Evolutionary conservation across 2,113 vertebrate genomes (phyloP).

Genomic region (Rhea americana): DNA sequence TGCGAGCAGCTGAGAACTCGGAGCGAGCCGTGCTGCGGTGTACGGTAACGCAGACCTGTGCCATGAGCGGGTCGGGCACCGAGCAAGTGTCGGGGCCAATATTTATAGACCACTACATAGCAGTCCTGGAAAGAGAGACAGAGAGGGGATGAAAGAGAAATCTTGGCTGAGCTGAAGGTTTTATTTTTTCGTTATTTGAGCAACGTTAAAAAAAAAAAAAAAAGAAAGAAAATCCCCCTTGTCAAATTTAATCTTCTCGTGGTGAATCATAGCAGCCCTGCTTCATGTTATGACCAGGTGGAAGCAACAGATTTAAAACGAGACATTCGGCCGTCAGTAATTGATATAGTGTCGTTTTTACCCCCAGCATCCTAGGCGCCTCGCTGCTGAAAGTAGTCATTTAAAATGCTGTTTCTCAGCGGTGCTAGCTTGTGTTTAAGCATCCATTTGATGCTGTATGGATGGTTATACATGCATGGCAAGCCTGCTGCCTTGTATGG

Average conservation of each 20-base stretch:
- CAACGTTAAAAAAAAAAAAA: neutral
- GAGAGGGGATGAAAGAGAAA: slow-evolving; percentile 18
- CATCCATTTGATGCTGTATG: neutral
- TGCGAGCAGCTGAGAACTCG: slow-evolving; percentile 81
- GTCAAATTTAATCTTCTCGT: slow-evolving; percentile 56
- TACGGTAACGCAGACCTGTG: slow-evolving; percentile 78
- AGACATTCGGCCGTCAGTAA: slow-evolving; percentile 65
- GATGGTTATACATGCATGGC: neutral
- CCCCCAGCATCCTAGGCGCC: neutral
- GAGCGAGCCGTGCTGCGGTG: slow-evolving; percentile 60
- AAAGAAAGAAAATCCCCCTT: neutral
- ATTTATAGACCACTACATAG: slow-evolving; percentile 78
- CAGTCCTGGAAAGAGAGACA: slow-evolving; percentile 37
- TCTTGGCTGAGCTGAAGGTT: slow-evolving; percentile 16
- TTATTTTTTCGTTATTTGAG: slow-evolving; percentile 44
- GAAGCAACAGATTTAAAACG: slow-evolving; percentile 50
- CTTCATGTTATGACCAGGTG: slow-evolving; percentile 40
- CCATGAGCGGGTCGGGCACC: slow-evolving; percentile 62
- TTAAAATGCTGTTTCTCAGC: neutral
- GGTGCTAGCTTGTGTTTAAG: neutral
- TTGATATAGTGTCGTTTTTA: neutral
- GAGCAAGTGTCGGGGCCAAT: slow-evolving; percentile 77
- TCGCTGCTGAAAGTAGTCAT: neutral
- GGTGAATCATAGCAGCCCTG: slow-evolving; percentile 25
- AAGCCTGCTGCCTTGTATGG: neutral